Evolutionary conservation across 2,888 invertebrate species (phyloP).

Genomic region (Drosophila buzzatii): DNA sequence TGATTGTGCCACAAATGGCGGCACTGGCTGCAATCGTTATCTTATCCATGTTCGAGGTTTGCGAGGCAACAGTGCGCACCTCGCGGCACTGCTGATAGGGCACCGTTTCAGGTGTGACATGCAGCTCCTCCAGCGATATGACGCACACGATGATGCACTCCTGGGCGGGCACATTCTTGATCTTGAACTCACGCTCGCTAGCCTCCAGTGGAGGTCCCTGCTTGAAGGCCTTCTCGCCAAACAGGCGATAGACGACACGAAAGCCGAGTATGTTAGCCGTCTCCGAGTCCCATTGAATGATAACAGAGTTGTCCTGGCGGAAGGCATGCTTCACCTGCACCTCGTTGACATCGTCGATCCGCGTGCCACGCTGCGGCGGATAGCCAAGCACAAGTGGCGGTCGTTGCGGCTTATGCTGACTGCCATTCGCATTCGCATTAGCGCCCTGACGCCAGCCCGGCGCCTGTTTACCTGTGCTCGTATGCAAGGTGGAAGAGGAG

Average conservation of each 20-base stretch:
- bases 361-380: conserved; percentile 88
- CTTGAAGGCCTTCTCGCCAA: conserved; percentile 95
- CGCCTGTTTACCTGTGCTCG: conserved; percentile 69
- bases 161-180: conserved; percentile 96
- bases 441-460: conserved; percentile 82
- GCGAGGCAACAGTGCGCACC: conserved; percentile 93
- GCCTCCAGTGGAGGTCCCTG: conserved; percentile 95
- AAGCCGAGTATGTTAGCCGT: conserved; percentile 95
- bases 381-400: conserved; percentile 91
- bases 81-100: conserved; percentile 95
- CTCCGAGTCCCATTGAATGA: conserved; percentile 96
- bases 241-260: conserved; percentile 94
- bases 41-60: conserved; percentile 96
- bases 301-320: conserved; percentile 92
- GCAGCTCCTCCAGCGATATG: conserved; percentile 94
- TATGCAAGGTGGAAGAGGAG: conserved; percentile 38
- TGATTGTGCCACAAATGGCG: conserved; percentile 96
- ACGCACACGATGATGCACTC: conserved; percentile 98
- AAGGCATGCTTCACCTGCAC: conserved; percentile 94
- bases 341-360: conserved; percentile 89
- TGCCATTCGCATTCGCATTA: conserved; percentile 61
- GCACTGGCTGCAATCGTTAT: conserved; percentile 97
- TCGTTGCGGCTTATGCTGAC: conserved; percentile 86
- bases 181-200: conserved; percentile 95
- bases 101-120: conserved; percentile 94